Base-by-base conservation (phyloP, 2,797 vertebrate genomes). In the Cephalopachus bancanus region DNA sequence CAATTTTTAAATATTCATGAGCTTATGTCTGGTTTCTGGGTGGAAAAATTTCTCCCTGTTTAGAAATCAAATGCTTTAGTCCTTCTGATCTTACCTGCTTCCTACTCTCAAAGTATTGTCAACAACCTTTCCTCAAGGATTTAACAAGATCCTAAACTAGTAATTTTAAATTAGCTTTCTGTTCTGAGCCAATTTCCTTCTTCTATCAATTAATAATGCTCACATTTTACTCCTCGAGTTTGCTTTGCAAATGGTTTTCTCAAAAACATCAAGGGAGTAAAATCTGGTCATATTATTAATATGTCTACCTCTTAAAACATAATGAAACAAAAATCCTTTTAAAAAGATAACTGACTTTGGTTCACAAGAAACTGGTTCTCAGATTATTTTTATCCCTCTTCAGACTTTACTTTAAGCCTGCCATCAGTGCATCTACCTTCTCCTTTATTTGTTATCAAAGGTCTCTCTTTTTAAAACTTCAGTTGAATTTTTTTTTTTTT, bases 211-310 rank as follows among this genome's bases (percentile, higher is more conserved):
- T 72, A 87, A 0, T 12, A 79, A 44, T 37, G 33, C 49, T 67
- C 24, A 71, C 86, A 83, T 89, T 94, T 91, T 91, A 91, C 57
- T 93, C 51, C 14, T 92, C 69, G 28, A 94, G 26, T 95, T 16
- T 95, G 28, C 24, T 94, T 93, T 79, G 72, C 24, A 95, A 95
- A 84, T 71, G 4, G 64, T 75, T 97, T 97, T 95, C 71, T 81
- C 22, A 80, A 87, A 91, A 33, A 89, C 19, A 93, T 5, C 51
- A 83, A 94, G 33, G 33, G 30, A 93, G n/a, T 84, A 89, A 95
- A 92, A 91, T 80, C 28, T 69, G 17, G 62, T 67, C 76, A 62
- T 69, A 22, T 55, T 91, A 89, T 49, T 71, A 90, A 93, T 72
- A 53, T 95, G 57, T 22, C n/a, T 85, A 19, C 53, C 55, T 93